Evolutionary conservation across 2,888 invertebrate species (phyloP), one percentile per base, ranked within the genome.

Genomic region (Acrocyrtus sp.): DNA sequence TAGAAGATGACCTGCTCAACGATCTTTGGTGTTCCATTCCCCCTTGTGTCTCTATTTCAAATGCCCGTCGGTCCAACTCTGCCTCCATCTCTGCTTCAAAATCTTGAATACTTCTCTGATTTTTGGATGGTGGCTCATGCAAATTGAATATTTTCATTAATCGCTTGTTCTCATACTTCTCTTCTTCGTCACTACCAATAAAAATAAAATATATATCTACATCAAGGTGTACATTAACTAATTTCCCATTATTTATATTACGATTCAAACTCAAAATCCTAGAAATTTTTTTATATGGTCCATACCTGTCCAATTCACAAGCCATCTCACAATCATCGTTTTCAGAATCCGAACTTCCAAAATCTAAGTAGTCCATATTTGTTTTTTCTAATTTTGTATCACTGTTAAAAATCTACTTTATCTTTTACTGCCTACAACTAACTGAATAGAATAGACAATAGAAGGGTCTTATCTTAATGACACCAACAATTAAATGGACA

Each of bases 71-170:
- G 22, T 81, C 80, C 60, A 81, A 74, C 68, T 83, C 83, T 26
- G 80, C 80, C 67, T 82, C 81, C 81, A 83, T 82, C 74, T 83
- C 82, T 1, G 78, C 74, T 75, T 83, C 83, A 73, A 83, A 83
- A 50, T 83, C 83, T 47, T 77, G 75, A 10, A 80, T 76, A 24
- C 76, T 73, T 27, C 68, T 48, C 17, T 53, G 60, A 72, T 80
- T 72, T 76, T 77, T 57, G 47, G 76, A 45, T 24, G 66, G 63
- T 1, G 75, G 62, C n/a, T 60, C 41, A 3, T 67, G 43, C 10
- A 68, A 58, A 2, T 72, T 73, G 8, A 80, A 53, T 63, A 80
- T 73, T 62, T 73, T 75, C 6, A 79, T 27, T 3, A 80, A 48
- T 29, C 57, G 45, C 3, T 60, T 73, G 61, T 80, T 76, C 15